phyloP scores from a whole-genome alignment of 2,888 invertebrate genomes.

The Dione vanillae region DNA sequence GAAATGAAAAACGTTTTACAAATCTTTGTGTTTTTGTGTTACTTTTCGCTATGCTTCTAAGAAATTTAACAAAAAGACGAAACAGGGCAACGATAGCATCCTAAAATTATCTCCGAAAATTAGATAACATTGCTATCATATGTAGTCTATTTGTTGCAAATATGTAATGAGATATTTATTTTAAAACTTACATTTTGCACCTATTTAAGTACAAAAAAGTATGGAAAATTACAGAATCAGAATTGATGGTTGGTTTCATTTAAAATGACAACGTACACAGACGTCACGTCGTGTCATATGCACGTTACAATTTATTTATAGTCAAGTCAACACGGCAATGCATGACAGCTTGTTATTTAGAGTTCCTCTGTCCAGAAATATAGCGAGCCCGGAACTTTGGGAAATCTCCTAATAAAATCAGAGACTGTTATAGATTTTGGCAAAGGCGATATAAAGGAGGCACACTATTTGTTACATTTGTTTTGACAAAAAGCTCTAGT shows the following conservation, averaged over 20 bases:
- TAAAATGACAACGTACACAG: conserved; percentile 42
- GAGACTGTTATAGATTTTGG: conserved; percentile 49
- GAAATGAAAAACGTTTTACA: no score
- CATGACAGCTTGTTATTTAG: conserved; percentile 46
- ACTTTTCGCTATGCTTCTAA: no score
- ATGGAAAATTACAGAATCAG: background rate
- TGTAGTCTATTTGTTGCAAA: no score
- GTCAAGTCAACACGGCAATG: conserved; percentile 43
- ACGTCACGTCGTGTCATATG: conserved; percentile 43
- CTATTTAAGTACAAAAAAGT: background rate
- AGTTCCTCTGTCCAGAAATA: conserved; percentile 47
- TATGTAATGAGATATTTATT: background rate
- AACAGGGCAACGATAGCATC: no score
- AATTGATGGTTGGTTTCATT: conserved; percentile 32
- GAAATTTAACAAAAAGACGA: no score
- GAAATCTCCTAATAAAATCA: conserved; percentile 50
- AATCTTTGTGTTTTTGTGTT: no score
- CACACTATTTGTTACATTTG: conserved; percentile 37
- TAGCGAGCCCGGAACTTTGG: conserved; percentile 47
- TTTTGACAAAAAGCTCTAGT: conserved; percentile 34
- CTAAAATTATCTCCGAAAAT: no score
- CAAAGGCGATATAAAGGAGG: conserved; percentile 42
- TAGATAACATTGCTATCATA: no score
- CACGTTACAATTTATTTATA: conserved; percentile 46
- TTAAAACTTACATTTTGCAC: background rate